A percentile compares a stretch with the other conserved stretches of the same genome.
These are phyloP conservation scores for Parauchenoglanis punctatus DNA, from an alignment of 2,797 vertebrate species.

Conservation along the genomic window DNA sequence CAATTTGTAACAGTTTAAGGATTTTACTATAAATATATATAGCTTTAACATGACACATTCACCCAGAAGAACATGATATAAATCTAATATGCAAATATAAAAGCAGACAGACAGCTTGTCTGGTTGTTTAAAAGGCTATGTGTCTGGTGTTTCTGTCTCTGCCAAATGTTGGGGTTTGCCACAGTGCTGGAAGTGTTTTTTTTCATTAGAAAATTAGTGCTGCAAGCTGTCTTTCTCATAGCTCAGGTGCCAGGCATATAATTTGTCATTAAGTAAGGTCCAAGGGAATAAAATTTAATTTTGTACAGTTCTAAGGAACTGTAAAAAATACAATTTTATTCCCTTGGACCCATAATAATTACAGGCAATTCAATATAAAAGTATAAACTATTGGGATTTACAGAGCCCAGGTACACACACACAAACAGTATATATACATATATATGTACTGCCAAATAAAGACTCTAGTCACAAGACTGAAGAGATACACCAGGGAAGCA, in stretches of 20 bases:
- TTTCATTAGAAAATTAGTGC: conserved; percentile 56
- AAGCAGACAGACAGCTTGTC: conserved; percentile 68
- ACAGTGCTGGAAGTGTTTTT: conserved; percentile 65
- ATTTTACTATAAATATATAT: conserved; percentile 52
- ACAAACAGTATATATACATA: too few relatives aligned
- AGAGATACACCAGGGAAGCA: too few relatives aligned
- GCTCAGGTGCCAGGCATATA: conserved; percentile 72
- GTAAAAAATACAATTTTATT: conserved; percentile 64
- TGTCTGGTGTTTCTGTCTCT: conserved; percentile 62
- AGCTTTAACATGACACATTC: conserved; percentile 51
- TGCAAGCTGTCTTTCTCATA: conserved; percentile 46
- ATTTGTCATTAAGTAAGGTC: conserved; percentile 67
- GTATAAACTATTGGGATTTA: conserved; percentile 51
- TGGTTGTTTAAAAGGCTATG: conserved; percentile 62
- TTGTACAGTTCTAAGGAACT: too few relatives aligned
- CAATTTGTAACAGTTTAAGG: conserved; percentile 49
- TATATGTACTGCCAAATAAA: too few relatives aligned
- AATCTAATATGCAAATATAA: conserved; percentile 64
- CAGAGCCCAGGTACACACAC: conserved; percentile 42
- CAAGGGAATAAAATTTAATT: too few relatives aligned
- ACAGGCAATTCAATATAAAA: conserved; percentile 63
- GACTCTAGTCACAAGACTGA: too few relatives aligned
- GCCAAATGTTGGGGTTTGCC: conserved; percentile 66
- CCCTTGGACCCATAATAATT: conserved; percentile 61
- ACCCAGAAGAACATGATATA: conserved; percentile 56